Evolutionary conservation across 2,113 vertebrate genomes (phyloP).

Genomic region (Emydocephalus ijimae): DNA sequence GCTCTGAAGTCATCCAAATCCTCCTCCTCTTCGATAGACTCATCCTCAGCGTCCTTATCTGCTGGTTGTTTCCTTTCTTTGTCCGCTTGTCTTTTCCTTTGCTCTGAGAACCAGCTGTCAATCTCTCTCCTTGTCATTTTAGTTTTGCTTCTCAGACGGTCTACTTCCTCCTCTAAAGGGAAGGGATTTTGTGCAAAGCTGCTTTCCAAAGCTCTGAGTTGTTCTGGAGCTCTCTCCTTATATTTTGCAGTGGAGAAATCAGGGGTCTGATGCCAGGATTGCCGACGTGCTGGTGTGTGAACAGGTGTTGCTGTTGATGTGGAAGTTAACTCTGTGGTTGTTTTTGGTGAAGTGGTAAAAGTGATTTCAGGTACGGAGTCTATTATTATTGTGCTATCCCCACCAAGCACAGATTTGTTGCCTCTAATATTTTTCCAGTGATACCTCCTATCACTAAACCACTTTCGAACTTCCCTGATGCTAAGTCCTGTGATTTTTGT

Average conservation of each 20-base stretch:
- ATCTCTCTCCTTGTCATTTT: constrained; percentile 98
- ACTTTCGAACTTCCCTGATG: constrained; percentile 93
- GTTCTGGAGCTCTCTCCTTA: constrained; percentile 92
- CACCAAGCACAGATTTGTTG: constrained; percentile 61
- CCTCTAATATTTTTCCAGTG: constrained; percentile 90
- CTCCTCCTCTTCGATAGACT: constrained; percentile 66
- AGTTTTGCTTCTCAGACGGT: constrained; percentile 86
- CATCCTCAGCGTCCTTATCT: constrained; percentile 67
- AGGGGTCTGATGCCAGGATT: constrained; percentile 82
- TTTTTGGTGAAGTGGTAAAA: constrained; percentile 58
- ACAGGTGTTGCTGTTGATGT: background rate
- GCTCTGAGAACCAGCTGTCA: constrained; percentile 93
- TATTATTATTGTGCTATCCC: constrained; percentile 42
- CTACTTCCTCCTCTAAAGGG: constrained; percentile 86
- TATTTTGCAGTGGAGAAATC: constrained; percentile 93
- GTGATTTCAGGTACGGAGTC: constrained; percentile 70
- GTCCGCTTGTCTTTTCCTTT: constrained; percentile 77
- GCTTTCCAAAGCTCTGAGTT: constrained; percentile 87
- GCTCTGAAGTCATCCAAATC: constrained; percentile 69
- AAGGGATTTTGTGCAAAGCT: constrained; percentile 85
- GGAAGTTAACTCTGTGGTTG: constrained; percentile 61
- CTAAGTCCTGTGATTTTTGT: constrained; percentile 86
- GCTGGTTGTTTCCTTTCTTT: constrained; percentile 66
- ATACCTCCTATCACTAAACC: constrained; percentile 96
- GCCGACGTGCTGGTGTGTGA: constrained; percentile 74